phyloP scores from a whole-genome alignment of 1,140 invertebrate species.

The Drosophila oshimai region DNA sequence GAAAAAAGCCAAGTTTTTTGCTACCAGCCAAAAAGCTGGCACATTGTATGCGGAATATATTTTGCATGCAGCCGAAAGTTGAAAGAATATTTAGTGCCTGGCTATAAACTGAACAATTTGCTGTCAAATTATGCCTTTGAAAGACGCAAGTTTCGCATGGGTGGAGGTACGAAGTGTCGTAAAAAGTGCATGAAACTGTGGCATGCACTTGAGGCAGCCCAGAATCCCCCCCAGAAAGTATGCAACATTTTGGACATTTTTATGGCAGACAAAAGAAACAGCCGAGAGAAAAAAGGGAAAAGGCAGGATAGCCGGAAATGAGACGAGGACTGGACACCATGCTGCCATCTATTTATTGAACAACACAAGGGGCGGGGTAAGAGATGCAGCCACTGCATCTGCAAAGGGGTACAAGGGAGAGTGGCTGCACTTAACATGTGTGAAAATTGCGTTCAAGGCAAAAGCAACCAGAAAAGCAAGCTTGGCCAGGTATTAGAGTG shows the following conservation, averaged over 20 bases:
- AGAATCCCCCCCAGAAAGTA: slow-evolving; percentile 9
- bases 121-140: slow-evolving; percentile 67
- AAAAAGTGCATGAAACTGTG: slow-evolving; percentile 66
- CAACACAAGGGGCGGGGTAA: slow-evolving; percentile 20
- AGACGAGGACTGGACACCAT: slow-evolving; percentile 34
- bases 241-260: slow-evolving; percentile 70
- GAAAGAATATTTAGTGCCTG: slow-evolving; percentile 54
- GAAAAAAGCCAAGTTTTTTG: slow-evolving; percentile 12
- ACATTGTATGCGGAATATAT: slow-evolving; percentile 57
- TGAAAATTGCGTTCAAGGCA: slow-evolving; percentile 68
- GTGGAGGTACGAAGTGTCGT: slow-evolving; percentile 50
- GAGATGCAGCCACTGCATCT: not conserved
- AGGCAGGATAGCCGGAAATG: slow-evolving; percentile 21
- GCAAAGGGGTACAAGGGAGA: not conserved
- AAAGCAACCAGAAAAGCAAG: slow-evolving; percentile 37
- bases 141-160: slow-evolving; percentile 10
- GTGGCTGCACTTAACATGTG: slow-evolving; percentile 46
- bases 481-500: slow-evolving; percentile 45
- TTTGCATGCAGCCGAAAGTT: slow-evolving; percentile 44
- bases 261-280: slow-evolving; percentile 42
- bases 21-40: slow-evolving; percentile 1
- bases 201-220: slow-evolving; percentile 42
- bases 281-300: not conserved
- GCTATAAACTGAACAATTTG: slow-evolving; percentile 67
- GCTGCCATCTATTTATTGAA: slow-evolving; percentile 60